Percentiles rank a stretch among this genome's conserved stretches.
Evolutionary conservation across 2,888 invertebrate genomes (phyloP).

Genomic region (Leptothorax acervorum): DNA sequence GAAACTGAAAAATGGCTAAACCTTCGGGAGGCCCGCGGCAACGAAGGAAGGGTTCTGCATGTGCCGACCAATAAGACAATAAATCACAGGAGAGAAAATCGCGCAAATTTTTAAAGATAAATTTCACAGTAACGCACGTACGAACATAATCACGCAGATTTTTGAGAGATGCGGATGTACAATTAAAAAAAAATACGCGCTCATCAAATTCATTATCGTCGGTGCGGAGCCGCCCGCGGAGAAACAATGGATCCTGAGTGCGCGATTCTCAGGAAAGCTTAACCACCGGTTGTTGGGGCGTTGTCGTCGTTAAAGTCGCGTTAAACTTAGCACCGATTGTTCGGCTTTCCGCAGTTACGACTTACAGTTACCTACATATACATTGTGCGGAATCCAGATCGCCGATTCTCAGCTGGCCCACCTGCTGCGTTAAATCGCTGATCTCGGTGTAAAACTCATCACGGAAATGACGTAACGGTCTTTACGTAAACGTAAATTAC

Average conservation of each 20-base stretch:
- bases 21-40: slow-evolving; percentile 21
- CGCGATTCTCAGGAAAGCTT: slow-evolving; percentile 60
- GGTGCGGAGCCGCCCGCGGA: slow-evolving; percentile 8
- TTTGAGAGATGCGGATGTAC: not conserved
- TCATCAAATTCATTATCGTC: not conserved
- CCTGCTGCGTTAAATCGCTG: slow-evolving; percentile 40
- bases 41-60: slow-evolving; percentile 21
- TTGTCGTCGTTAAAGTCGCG: slow-evolving; percentile 69
- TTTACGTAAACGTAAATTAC: slow-evolving; percentile 58
- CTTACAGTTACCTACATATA: slow-evolving; percentile 66
- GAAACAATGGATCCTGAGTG: slow-evolving; percentile 55
- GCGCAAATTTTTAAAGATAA: not conserved
- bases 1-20: slow-evolving; percentile 40
- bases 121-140: not conserved
- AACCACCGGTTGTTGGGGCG: slow-evolving; percentile 57
- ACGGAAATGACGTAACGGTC: slow-evolving; percentile 67
- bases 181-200: not conserved
- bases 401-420: slow-evolving; percentile 52
- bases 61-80: slow-evolving; percentile 21
- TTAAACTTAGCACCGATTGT: slow-evolving; percentile 68
- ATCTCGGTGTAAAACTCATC: slow-evolving; percentile 41
- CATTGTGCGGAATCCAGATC: slow-evolving; percentile 65
- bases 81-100: slow-evolving; percentile 16
- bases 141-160: not conserved
- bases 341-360: slow-evolving; percentile 67